A percentile compares a stretch with the other conserved stretches of the same genome.
Conservation (phyloP, 2,797 vertebrate genomes). For the Yasuhikotakia modesta region DNA sequence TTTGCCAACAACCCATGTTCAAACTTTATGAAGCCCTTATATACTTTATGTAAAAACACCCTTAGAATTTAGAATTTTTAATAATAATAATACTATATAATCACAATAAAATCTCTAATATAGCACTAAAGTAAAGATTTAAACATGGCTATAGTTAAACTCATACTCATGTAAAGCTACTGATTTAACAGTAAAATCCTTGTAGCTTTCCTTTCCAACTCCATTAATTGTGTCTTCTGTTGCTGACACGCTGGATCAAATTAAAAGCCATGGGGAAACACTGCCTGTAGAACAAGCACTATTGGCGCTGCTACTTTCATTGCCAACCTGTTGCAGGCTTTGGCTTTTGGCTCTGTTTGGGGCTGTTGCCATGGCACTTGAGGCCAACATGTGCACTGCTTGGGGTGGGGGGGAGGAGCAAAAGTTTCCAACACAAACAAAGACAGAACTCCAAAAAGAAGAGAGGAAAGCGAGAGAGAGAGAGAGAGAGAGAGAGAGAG, state of each 20-base stretch:
- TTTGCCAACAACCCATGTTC: no score
- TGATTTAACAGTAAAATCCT: conserved; percentile 24
- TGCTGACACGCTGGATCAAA: conserved; percentile 53
- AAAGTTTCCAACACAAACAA: conserved; percentile 33
- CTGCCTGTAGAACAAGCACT: conserved; percentile 60
- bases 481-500: conserved; percentile 3
- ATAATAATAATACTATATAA: no score
- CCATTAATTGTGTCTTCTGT: conserved; percentile 59
- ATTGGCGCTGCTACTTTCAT: conserved; percentile 70
- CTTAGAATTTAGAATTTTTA: no score
- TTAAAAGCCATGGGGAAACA: conserved; percentile 54
- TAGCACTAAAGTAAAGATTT: conserved; percentile 11
- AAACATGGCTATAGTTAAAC: conserved; percentile 11
- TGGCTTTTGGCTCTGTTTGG: conserved; percentile 69
- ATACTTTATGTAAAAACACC: not conserved
- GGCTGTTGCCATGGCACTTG: conserved; percentile 68
- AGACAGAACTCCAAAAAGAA: conserved; percentile 22
- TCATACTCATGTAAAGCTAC: conserved; percentile 7
- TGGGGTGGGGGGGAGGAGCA: conserved; percentile 48
- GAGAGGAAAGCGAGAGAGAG: not conserved
- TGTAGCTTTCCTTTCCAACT: conserved; percentile 47
- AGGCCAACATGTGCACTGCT: conserved; percentile 70
- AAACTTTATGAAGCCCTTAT: not conserved
- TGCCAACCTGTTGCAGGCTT: conserved; percentile 71
- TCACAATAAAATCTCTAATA: not conserved